Evolutionary conservation across 2,888 invertebrate genomes (phyloP).

Genomic region (Parthenolecanium corni): DNA sequence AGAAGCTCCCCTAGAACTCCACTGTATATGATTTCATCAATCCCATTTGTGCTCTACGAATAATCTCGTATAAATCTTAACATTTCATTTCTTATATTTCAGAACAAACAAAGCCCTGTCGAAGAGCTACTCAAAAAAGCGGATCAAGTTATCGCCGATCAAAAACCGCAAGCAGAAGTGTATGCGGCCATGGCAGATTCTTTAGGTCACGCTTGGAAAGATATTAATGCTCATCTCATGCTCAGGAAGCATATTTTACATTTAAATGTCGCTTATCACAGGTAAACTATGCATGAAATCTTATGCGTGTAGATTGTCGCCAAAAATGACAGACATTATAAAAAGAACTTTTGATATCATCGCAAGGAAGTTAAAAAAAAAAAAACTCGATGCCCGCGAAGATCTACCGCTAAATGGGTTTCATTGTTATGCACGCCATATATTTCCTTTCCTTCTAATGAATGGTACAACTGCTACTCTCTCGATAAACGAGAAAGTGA

Average conservation of each 20-base stretch:
- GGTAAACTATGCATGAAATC: conserved; percentile 38
- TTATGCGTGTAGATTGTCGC: not conserved
- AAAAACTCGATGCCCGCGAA: too few relatives aligned
- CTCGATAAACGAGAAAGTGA: too few relatives aligned
- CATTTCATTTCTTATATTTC: conserved; percentile 30
- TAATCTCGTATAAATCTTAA: too few relatives aligned
- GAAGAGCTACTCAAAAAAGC: conserved; percentile 75
- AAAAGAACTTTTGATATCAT: not conserved
- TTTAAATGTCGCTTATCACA: conserved; percentile 65
- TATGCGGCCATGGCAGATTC: conserved; percentile 82
- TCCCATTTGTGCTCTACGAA: too few relatives aligned
- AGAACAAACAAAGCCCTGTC: conserved; percentile 80
- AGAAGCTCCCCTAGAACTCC: not conserved
- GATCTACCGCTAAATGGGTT: too few relatives aligned
- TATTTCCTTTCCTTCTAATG: too few relatives aligned
- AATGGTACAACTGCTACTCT: too few relatives aligned
- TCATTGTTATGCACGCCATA: too few relatives aligned
- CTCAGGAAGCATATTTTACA: conserved; percentile 63
- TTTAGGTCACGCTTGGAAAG: conserved; percentile 63
- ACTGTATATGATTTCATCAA: too few relatives aligned
- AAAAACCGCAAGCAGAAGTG: conserved; percentile 48
- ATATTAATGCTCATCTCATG: conserved; percentile 66
- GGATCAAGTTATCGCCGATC: conserved; percentile 68
- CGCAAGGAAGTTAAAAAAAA: not conserved
- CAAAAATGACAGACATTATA: not conserved